Evolutionary conservation across 2,797 vertebrate genomes (phyloP), one percentile per base, ranked within the genome.

Genomic region (Pogonophryne albipinna): DNA sequence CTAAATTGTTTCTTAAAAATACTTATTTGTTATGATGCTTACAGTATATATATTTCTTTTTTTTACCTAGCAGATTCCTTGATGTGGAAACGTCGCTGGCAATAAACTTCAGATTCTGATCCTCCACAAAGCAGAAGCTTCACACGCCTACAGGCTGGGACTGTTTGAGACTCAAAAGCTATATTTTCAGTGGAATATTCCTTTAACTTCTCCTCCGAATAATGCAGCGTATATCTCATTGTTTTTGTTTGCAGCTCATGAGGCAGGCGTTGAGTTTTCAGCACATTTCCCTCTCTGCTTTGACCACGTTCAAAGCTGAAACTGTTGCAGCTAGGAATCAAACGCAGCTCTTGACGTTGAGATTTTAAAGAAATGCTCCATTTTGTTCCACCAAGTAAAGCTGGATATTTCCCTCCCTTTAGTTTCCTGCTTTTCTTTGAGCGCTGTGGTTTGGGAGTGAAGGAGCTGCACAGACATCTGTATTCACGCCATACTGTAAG

Each of bases 261-360:
- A 71, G 70, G 53, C 31, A 7, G 14, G 53, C 47, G 10, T 10
- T 14, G 46, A 67, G 51, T 66, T 58, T 76, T 46, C 44, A 0
- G 53, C 74, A 58, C 64, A 44, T 81, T 72, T 70, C 62, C 23
- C 62, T 74, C 50, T 3, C 71, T 55, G 50, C 82, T 83, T 74
- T 68, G 73, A 87, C 80, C 62, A 67, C 78, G 71, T 87, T 78
- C 78, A 78, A 52, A 65, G 61, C 27, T 55, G 12, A 72, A 81
- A 58, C 10, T 6, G 77, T 57, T 4, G 70, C 82, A 27, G 73
- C 70, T 55, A 16, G 71, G 76, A 79, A 85, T 80, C 77, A 85
- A 84, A 87, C 45, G 14, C 58, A 4, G 66, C 68, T 27, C 23
- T 27, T 27, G 23, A 27, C 34, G 34, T 34, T 34, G 34, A 58